Evolutionary conservation across 2,888 invertebrate species (phyloP).

Genomic region (Trachelus iudaicus): DNA sequence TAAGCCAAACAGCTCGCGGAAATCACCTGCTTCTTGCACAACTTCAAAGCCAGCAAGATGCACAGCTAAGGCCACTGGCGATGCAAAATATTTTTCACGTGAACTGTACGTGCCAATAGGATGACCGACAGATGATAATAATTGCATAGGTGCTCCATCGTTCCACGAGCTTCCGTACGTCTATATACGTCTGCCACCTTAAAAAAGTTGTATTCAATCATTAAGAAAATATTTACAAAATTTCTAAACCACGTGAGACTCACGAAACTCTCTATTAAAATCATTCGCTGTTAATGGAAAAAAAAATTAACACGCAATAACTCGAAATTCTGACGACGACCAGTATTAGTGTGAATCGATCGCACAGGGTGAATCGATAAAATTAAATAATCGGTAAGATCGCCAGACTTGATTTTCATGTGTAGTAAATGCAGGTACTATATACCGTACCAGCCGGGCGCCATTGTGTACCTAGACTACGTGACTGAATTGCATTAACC

Average conservation of each 20-base stretch:
- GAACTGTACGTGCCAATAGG: not conserved
- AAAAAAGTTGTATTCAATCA: not conserved
- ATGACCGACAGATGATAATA: not conserved
- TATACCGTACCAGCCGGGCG: not conserved
- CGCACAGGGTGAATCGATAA: not conserved
- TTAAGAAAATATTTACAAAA: not conserved
- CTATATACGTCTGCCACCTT: not conserved
- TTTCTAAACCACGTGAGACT: not conserved
- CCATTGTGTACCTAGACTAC: slow-evolving; percentile 9
- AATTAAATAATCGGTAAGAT: not conserved
- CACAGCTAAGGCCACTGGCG: not conserved
- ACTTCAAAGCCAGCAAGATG: not conserved
- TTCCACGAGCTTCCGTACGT: not conserved
- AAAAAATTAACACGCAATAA: not conserved
- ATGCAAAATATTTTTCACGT: not conserved
- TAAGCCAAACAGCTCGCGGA: slow-evolving; percentile 28
- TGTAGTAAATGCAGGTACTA: not conserved
- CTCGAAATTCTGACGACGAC: not conserved
- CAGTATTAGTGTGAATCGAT: not conserved
- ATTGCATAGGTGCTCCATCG: not conserved
- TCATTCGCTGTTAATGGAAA: not conserved
- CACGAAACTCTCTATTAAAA: not conserved
- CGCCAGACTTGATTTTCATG: not conserved
- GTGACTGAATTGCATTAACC: slow-evolving; percentile 23
- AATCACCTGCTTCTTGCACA: slow-evolving; percentile 36